Conservation (phyloP, 2,797 vertebrate species). For the Nasua narica region DNA sequence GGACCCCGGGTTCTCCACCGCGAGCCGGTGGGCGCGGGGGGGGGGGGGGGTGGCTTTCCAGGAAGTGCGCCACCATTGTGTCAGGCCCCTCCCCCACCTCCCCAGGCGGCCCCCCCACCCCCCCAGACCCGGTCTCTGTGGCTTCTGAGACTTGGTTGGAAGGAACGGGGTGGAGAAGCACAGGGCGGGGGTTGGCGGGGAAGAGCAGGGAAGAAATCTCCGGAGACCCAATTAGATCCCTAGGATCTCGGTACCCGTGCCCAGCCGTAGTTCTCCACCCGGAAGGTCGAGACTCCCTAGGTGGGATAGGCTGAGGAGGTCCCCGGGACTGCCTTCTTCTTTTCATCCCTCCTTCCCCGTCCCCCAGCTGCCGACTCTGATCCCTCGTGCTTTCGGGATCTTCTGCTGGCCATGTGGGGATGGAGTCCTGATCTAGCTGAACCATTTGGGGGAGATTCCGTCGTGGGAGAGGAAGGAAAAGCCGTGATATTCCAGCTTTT, state of each 20-base stretch:
- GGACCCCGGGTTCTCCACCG: background rate
- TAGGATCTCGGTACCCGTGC: rapidly evolving
- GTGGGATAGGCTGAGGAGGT: background rate
- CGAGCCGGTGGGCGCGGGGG: too few species aligned
- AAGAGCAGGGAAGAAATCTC: background rate
- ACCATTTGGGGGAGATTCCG: background rate
- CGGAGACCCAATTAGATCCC: background rate
- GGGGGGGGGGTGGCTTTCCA: too few species aligned
- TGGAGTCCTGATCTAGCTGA: background rate
- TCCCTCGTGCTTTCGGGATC: background rate
- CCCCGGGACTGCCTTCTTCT: background rate
- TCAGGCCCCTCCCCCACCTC: too few species aligned
- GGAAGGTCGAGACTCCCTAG: background rate
- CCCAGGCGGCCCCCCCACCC: too few species aligned
- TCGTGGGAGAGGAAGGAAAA: background rate
- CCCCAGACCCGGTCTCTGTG: too few species aligned
- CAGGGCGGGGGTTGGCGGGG: rapidly evolving
- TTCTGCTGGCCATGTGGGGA: background rate
- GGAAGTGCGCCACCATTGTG: background rate
- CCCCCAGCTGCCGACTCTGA: background rate
- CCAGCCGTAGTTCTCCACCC: background rate
- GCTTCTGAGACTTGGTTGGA: background rate
- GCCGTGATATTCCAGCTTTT: background rate
- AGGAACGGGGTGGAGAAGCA: background rate
- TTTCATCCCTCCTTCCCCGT: rapidly evolving